These are phyloP conservation scores for Muntiacus reevesi DNA, from an alignment of 2,113 vertebrate genomes.

Conservation along the genomic window DNA sequence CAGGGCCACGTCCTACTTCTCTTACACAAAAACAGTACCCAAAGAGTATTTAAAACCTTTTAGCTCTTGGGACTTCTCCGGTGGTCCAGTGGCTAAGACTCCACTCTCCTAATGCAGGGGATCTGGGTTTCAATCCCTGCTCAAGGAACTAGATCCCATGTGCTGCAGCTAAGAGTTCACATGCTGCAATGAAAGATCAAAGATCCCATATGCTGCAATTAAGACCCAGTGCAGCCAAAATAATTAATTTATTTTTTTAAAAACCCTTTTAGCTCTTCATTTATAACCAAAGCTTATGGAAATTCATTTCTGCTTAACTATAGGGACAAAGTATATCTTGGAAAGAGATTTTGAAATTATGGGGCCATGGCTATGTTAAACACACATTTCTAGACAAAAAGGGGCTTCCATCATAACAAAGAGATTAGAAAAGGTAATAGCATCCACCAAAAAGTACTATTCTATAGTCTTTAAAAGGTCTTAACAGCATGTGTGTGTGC, in stretches of 20 bases:
- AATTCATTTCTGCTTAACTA: background rate
- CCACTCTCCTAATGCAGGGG: background rate
- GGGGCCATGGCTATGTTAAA: background rate
- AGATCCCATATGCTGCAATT: background rate
- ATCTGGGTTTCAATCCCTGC: background rate
- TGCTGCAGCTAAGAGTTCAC: background rate
- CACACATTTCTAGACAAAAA: background rate
- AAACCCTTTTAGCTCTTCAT: background rate
- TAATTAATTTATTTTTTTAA: background rate
- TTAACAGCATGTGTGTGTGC: background rate
- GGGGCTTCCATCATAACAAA: background rate
- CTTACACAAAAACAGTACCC: background rate
- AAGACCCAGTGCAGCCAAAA: background rate
- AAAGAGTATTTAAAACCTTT: background rate
- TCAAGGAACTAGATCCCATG: background rate
- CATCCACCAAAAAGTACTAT: background rate
- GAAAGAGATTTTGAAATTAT: slow-evolving; percentile 3
- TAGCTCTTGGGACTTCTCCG: background rate
- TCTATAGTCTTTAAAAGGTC: background rate
- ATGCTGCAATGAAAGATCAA: background rate
- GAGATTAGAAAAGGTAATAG: background rate
- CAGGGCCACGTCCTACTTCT: background rate
- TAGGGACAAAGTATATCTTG: background rate
- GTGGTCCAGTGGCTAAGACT: background rate
- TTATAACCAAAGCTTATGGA: background rate